Evolutionary conservation across 2,888 invertebrate genomes (phyloP), one percentile per base, ranked within the genome.

Genomic region (Ceriagrion tenellum): DNA sequence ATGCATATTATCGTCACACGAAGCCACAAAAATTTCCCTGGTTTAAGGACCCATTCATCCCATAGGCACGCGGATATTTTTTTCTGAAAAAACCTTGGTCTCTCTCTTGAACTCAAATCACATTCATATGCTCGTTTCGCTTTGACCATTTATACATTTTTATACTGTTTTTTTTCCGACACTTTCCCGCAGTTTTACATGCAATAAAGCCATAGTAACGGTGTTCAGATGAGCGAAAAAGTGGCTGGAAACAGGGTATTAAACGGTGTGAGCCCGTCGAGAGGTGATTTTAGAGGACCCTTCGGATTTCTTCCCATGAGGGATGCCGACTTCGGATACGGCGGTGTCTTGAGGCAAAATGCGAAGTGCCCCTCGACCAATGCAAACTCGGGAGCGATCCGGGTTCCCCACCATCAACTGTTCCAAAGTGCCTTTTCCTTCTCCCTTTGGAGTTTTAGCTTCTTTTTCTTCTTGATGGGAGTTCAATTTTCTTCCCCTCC

Each of bases 371-470:
- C 35, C 30, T 35, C 81, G 35, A 40, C 91, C 91, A 91, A 91
- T 91, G 63, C 63, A 69, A 63, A 91, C 63, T 91, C 91, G 74
- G 93, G 26, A 69, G 69, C 74, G 47, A 93, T 93, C 81, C 81
- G 69, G 69, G 30, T 90, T 56, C 56, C 26, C 63, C 35, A n/a
- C n/a, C 23, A 40, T 23, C 63, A 20, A 47, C 47, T 8, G 47
- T 47, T 47, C 47, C 47, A 47, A 8, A 47, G 47, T 47, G 47
- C 47, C 47, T 47, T 47, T 47, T 47, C 47, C 2, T 47, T 8
- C 47, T 4, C 47, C 8, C 47, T 4, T 47, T 47, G 47, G 47
- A 47, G 47, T 8, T 47, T 47, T 47, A 47, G 47, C 47, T 47
- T 47, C 47, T 47, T 47, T 47, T 47, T 47, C 47, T 47, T 47